phyloP scores from a whole-genome alignment of 2,113 vertebrate species.

The Ornithorhynchus anatinus region DNA sequence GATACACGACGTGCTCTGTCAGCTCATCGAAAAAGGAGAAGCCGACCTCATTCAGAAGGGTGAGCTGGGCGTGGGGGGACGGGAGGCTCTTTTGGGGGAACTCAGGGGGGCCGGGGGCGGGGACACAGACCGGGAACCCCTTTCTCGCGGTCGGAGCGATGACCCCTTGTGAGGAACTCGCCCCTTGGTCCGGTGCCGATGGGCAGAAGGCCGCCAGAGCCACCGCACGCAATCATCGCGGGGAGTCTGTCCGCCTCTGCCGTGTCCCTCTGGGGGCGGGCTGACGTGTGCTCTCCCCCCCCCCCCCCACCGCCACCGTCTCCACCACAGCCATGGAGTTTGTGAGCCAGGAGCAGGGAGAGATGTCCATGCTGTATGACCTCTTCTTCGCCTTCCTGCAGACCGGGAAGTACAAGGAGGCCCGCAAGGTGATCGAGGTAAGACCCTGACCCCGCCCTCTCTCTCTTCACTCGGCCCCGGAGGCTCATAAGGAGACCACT shows the following conservation, averaged over 20 bases:
- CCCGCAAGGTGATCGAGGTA: constrained; percentile 96
- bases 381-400: constrained; percentile 93
- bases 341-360: constrained; percentile 83
- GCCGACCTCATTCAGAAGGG: constrained; percentile 89
- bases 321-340: constrained; percentile 84
- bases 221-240: no score
- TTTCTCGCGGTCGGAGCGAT: no score
- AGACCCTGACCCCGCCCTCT: constrained; percentile 61
- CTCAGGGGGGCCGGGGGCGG: no score
- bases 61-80: no score
- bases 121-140: no score
- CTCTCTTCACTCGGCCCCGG: constrained; percentile 70
- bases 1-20: constrained; percentile 83
- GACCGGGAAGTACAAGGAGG: constrained; percentile 90
- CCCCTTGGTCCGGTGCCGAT: no score
- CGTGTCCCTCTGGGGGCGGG: no score
- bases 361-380: constrained; percentile 92
- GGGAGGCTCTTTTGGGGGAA: no score
- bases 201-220: no score
- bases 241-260: no score
- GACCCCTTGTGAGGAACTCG: no score
- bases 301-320: constrained; percentile 23
- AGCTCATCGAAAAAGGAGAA: constrained; percentile 86
- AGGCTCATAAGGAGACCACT: constrained; percentile 76
- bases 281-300: no score